Conservation (phyloP, 2,888 invertebrate genomes). For the Caradrina clavipalpis region DNA sequence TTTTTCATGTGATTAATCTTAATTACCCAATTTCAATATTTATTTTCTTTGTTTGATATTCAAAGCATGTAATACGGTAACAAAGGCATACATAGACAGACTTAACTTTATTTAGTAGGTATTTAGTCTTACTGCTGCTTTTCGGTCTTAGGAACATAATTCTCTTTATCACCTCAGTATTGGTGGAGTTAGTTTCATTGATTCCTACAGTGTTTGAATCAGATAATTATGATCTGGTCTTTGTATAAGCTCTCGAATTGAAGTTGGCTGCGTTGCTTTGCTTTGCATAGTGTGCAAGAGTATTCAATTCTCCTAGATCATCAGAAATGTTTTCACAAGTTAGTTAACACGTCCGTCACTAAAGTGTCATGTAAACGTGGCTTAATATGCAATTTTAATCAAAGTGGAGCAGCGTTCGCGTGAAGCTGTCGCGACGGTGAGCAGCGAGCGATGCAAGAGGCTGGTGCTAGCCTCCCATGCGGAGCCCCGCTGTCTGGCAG, state of each 20-base stretch:
- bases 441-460: constrained; percentile 86
- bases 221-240: constrained; percentile 11
- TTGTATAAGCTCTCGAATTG: constrained; percentile 28
- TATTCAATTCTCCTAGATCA: constrained; percentile 49
- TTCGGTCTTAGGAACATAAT: constrained; percentile 15
- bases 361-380: constrained; percentile 67
- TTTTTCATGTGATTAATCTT: constrained; percentile 58
- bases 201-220: constrained; percentile 19
- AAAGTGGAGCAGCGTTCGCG: constrained; percentile 87
- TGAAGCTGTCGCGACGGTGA: constrained; percentile 87
- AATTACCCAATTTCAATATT: constrained; percentile 63
- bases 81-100: constrained; percentile 33
- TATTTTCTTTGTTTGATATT: constrained; percentile 60
- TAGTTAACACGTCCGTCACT: constrained; percentile 66
- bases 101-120: constrained; percentile 35
- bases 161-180: constrained; percentile 8
- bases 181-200: constrained; percentile 32
- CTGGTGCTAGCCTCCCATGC: constrained; percentile 89
- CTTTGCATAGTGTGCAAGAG: constrained; percentile 40
- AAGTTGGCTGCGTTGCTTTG: constrained; percentile 28
- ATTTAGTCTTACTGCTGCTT: constrained; percentile 25
- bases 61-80: constrained; percentile 55
- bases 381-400: constrained; percentile 83
- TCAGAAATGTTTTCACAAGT: constrained; percentile 61
- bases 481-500: constrained; percentile 91